These are phyloP conservation scores for Orius laevigatus DNA, from an alignment of 1,140 invertebrate genomes.

Conservation along the genomic window DNA sequence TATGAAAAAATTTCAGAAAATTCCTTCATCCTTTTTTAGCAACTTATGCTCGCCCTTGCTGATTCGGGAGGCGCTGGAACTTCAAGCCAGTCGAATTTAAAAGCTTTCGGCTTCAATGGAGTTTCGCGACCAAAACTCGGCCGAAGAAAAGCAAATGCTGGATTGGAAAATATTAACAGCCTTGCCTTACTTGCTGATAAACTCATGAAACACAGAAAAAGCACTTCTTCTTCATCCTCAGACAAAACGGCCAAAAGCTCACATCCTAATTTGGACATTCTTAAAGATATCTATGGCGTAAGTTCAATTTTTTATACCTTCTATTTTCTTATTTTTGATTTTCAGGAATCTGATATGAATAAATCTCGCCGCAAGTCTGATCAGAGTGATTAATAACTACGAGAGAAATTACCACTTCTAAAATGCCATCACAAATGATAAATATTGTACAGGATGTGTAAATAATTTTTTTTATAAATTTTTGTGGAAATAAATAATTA, in stretches of 20 bases:
- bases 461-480: too few species aligned
- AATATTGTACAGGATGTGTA: too few species aligned
- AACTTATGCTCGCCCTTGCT: constrained; percentile 5
- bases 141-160: constrained; percentile 7
- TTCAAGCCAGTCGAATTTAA: neutral
- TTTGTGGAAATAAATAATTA: too few species aligned
- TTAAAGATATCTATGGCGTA: constrained; percentile 12
- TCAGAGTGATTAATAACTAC: neutral
- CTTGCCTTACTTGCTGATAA: constrained; percentile 5
- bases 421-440: too few species aligned
- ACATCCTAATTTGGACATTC: constrained; percentile 9
- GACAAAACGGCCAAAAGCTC: neutral
- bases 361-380: neutral
- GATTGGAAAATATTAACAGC: constrained; percentile 5
- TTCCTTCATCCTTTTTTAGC: constrained; percentile 3
- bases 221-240: constrained; percentile 1
- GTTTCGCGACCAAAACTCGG: constrained; percentile 1
- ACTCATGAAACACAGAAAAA: neutral
- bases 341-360: too few species aligned
- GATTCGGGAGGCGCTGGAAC: neutral
- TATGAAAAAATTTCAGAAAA: neutral
- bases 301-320: neutral
- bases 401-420: too few species aligned
- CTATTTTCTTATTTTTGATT: too few species aligned
- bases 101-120: constrained; percentile 4